Percentiles rank a stretch among this genome's conserved stretches.
phyloP scores from a whole-genome alignment of 2,888 invertebrate genomes.

The Silvanus unidentatus region DNA sequence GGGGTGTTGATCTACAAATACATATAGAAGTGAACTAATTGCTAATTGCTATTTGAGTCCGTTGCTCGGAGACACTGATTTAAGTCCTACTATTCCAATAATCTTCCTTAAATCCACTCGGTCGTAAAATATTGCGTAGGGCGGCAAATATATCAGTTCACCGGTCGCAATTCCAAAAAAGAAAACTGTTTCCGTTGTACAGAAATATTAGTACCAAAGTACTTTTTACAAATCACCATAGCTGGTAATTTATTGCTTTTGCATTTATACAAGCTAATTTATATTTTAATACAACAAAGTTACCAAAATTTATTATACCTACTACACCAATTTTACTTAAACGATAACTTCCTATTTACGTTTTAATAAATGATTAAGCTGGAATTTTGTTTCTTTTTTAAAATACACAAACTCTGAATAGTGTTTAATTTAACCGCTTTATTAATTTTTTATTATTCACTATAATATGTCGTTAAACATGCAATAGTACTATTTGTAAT shows the following conservation, averaged over 20 bases:
- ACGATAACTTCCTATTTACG: too few relatives aligned
- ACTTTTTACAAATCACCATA: slow-evolving; percentile 6
- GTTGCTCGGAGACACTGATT: slow-evolving; percentile 41
- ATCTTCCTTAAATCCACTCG: slow-evolving; percentile 33
- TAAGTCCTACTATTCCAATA: slow-evolving; percentile 31
- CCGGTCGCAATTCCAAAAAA: slow-evolving; percentile 9
- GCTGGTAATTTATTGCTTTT: neutral
- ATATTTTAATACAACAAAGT: too few relatives aligned
- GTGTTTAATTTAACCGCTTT: too few relatives aligned
- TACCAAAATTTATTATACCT: too few relatives aligned
- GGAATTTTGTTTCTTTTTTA: too few relatives aligned
- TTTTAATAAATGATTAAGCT: too few relatives aligned
- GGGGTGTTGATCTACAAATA: slow-evolving; percentile 37
- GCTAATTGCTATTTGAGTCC: slow-evolving; percentile 43
- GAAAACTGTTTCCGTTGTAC: slow-evolving; percentile 8
- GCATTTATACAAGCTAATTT: neutral
- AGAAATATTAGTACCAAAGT: slow-evolving; percentile 26
- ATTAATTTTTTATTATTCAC: too few relatives aligned
- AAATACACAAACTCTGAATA: too few relatives aligned
- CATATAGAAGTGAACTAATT: slow-evolving; percentile 41
- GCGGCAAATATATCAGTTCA: slow-evolving; percentile 17
- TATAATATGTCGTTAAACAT: too few relatives aligned
- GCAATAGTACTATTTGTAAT: too few relatives aligned
- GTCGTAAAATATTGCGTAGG: slow-evolving; percentile 35
- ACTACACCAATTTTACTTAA: too few relatives aligned